Conservation (phyloP, 2,888 invertebrate species). For the Tetheella fluctuosa region DNA sequence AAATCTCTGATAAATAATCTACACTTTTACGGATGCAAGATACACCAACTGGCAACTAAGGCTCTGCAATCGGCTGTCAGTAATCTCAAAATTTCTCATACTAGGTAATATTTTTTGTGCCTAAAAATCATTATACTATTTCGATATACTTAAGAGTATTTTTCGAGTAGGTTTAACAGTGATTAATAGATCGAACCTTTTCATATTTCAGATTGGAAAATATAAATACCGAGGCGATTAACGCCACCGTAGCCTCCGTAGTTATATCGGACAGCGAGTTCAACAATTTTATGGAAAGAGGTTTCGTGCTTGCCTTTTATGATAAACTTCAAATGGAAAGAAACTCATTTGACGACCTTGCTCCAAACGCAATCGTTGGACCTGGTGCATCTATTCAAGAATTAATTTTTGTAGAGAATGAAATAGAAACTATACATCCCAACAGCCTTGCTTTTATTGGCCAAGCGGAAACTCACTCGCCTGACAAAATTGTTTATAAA, state of each 20-base stretch:
- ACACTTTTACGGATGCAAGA: slow-evolving; percentile 83
- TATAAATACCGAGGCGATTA: slow-evolving; percentile 86
- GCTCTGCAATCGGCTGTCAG: slow-evolving; percentile 86
- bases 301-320: slow-evolving; percentile 87
- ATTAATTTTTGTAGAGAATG: slow-evolving; percentile 76
- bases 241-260: slow-evolving; percentile 85
- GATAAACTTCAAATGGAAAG: slow-evolving; percentile 85
- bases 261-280: slow-evolving; percentile 86
- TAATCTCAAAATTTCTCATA: slow-evolving; percentile 86
- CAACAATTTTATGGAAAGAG: slow-evolving; percentile 80
- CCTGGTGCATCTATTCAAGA: slow-evolving; percentile 83
- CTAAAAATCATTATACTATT: neutral
- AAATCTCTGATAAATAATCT: slow-evolving; percentile 85
- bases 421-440: slow-evolving; percentile 69
- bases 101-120: slow-evolving; percentile 44
- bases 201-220: slow-evolving; percentile 83
- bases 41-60: slow-evolving; percentile 81
- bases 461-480: slow-evolving; percentile 68
- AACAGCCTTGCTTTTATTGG: slow-evolving; percentile 85
- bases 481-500: slow-evolving; percentile 77
- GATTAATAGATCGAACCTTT: slow-evolving; percentile 15
- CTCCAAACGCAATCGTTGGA: slow-evolving; percentile 80
- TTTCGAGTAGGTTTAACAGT: no score
- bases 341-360: slow-evolving; percentile 86
- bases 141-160: no score